phyloP scores from a whole-genome alignment of 2,797 vertebrate genomes.

The Eulemur mongoz region DNA sequence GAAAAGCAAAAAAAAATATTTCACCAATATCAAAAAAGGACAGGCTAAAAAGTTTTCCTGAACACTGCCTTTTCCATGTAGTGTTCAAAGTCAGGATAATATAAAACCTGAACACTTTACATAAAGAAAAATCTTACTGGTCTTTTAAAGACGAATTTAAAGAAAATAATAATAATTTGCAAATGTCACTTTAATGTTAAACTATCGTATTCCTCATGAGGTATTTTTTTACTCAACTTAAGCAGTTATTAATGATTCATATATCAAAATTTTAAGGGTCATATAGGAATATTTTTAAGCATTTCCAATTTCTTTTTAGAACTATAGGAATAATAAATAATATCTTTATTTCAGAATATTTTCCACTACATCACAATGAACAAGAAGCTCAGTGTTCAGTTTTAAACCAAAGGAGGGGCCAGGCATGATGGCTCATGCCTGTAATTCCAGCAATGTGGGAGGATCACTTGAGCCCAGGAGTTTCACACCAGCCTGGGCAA shows the following conservation, averaged over 20 bases:
- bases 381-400: neutral
- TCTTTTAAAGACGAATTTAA: neutral
- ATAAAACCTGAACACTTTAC: neutral
- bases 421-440: neutral
- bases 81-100: rapidly evolving
- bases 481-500: neutral
- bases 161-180: neutral
- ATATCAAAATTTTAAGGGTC: neutral
- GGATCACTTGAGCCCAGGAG: neutral
- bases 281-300: slow-evolving; percentile 4
- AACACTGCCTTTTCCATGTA: neutral
- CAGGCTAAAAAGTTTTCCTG: neutral
- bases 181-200: neutral
- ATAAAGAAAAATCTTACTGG: neutral
- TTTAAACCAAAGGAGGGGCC: neutral
- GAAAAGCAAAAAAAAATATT: neutral
- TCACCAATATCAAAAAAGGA: neutral
- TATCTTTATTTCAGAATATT: slow-evolving; percentile 31
- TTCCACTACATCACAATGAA: neutral
- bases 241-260: slow-evolving; percentile 1
- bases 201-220: neutral
- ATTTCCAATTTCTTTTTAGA: neutral
- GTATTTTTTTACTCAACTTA: neutral
- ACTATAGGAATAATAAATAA: neutral
- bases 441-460: neutral